Evolutionary conservation across 2,797 vertebrate species (phyloP), one percentile per base, ranked within the genome.

Genomic region (Nannoperca australis): DNA sequence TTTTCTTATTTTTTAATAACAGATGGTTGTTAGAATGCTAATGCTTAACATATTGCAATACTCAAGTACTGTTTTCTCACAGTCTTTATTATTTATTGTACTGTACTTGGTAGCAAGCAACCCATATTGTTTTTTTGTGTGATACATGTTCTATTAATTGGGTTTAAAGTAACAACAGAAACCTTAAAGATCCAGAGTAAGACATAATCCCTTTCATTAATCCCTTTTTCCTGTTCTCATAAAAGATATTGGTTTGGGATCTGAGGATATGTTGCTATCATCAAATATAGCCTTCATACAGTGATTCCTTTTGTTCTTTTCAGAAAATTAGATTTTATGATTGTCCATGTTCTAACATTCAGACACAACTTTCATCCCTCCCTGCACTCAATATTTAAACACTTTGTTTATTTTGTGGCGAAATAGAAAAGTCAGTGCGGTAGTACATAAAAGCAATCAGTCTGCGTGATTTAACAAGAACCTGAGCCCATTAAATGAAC

Each of bases 361-460:
- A 70, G 70, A 62, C 61, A 53, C 73, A 85, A 78, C 70, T 66
- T 82, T 71, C 61, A 7, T 56, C 83, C 50, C 63, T 68, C 66
- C 24, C 53, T 47, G 51, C 62, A 70, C 77, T 56, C 76, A 81
- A 73, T 88, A 88, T 95, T 95, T 86, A 90, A 91, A 88, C 82
- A 89, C 84, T 93, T 91, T 89, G 76, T 91, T 88, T 90, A 89
- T 90, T 95, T 93, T 88, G 85, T 75, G 55, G 84, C 67, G 85
- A 90, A 91, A 94, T 89, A 90, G 87, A 89, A 93, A 86, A 91
- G 81, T 88, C 89, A 79, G 84, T 83, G 88, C 88, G 70, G 85
- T 88, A 93, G 94, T 95, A 96, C 95, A 96, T 95, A 94, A 95
- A 95, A 95, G 93, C 93, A 95, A 95, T 95, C 95, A 95, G 92